Evolutionary conservation across 2,797 vertebrate species (phyloP).

Genomic region (Podarcis siculus): DNA sequence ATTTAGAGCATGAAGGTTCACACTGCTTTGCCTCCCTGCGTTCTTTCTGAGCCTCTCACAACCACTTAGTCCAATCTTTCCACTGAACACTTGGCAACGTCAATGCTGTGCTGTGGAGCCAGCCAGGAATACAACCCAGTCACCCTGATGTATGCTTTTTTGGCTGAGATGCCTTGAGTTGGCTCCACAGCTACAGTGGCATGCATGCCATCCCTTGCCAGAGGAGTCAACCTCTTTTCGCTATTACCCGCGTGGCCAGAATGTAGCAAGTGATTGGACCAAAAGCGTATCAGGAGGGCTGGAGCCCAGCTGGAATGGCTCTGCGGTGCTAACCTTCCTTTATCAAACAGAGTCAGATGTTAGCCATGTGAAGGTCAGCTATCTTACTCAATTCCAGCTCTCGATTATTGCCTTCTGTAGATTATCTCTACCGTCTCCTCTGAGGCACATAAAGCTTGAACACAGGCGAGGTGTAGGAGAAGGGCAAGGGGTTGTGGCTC

Average conservation of each 20-base stretch:
- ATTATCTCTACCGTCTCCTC: constrained; percentile 6
- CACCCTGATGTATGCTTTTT: not conserved
- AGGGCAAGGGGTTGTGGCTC: not conserved
- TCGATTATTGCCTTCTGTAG: not conserved
- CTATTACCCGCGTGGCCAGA: not conserved
- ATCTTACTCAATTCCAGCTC: constrained; percentile 8
- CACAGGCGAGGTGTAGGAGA: not conserved
- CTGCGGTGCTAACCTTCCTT: not conserved
- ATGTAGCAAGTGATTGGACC: not conserved
- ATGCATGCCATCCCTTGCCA: not conserved
- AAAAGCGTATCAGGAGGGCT: not conserved
- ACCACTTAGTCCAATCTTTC: not conserved
- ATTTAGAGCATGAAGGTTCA: not conserved
- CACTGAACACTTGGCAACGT: not conserved
- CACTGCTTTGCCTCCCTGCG: no score
- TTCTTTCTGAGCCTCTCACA: not conserved
- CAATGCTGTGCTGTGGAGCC: not conserved
- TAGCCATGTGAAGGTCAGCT: constrained; percentile 23
- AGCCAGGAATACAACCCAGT: not conserved
- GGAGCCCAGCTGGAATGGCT: constrained; percentile 7
- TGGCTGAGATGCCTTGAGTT: not conserved
- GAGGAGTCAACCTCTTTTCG: constrained; percentile 16
- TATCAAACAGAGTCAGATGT: constrained; percentile 34
- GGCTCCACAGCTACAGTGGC: not conserved
- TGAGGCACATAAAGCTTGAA: not conserved